phyloP scores from a whole-genome alignment of 2,888 invertebrate species.

The Philopedon plagiatum region DNA sequence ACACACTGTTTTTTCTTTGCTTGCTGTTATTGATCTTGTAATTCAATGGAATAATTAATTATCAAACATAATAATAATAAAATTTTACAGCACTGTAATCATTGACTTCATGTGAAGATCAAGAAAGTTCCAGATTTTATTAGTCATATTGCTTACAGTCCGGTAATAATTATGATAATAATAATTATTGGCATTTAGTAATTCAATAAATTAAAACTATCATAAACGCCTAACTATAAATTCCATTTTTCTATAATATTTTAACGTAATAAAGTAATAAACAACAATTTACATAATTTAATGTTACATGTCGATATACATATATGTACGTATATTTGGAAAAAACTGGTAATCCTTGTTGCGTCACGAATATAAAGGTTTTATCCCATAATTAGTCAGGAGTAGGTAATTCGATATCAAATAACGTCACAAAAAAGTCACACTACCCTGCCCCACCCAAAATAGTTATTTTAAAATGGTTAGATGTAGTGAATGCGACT shows the following conservation, averaged over 20 bases:
- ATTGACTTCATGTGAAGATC: conserved; percentile 6
- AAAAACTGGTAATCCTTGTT: conserved; percentile 35
- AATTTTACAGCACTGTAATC: conserved; percentile 1
- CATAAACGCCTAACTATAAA: conserved; percentile 28
- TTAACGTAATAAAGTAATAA: conserved; percentile 28
- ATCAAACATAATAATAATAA: too few relatives aligned
- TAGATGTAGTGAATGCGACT: background rate
- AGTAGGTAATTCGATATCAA: conserved; percentile 34
- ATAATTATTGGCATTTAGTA: conserved; percentile 33
- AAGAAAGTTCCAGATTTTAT: conserved; percentile 22
- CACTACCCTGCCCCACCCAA: conserved; percentile 32
- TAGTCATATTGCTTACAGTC: conserved; percentile 9
- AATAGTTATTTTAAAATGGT: conserved; percentile 21
- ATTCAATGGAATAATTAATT: too few relatives aligned
- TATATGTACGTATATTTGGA: too few relatives aligned
- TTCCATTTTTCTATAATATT: conserved; percentile 23
- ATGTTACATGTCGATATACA: conserved; percentile 15
- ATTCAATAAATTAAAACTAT: conserved; percentile 27
- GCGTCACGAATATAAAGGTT: conserved; percentile 16
- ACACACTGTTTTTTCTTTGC: too few relatives aligned
- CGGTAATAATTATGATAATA: conserved; percentile 21
- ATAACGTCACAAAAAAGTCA: conserved; percentile 16
- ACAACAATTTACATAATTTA: conserved; percentile 20
- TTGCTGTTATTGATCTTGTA: too few relatives aligned
- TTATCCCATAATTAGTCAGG: conserved; percentile 21